Percentiles rank a stretch among this genome's conserved stretches.
These are phyloP conservation scores for Cryptoleucopteryx plumbea DNA, from an alignment of 2,113 vertebrate genomes.

Conservation along the genomic window DNA sequence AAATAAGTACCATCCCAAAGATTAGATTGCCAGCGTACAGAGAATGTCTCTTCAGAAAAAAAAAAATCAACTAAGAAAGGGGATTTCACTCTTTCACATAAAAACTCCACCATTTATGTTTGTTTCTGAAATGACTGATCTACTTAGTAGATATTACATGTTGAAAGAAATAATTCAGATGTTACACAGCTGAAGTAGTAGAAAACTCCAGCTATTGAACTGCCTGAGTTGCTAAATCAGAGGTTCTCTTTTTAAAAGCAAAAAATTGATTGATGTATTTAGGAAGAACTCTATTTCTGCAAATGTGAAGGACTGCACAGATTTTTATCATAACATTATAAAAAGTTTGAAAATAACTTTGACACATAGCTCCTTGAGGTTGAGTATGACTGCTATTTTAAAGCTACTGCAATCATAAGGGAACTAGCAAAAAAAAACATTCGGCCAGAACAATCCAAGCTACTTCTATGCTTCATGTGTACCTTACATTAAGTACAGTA, in stretches of 20 bases:
- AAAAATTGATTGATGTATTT: not conserved
- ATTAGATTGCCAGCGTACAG: conserved; percentile 1
- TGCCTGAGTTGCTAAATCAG: not conserved
- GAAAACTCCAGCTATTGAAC: conserved; percentile 27
- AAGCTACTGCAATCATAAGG: not conserved
- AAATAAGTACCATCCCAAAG: conserved; percentile 10
- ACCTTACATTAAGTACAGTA: not conserved
- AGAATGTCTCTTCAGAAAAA: not conserved
- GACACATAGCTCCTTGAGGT: not conserved
- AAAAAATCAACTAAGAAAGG: conserved; percentile 2
- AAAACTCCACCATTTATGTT: not conserved
- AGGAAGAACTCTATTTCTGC: not conserved
- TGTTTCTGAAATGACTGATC: conserved; percentile 16
- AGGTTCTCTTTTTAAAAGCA: not conserved
- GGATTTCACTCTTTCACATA: conserved; percentile 2
- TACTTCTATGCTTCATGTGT: not conserved
- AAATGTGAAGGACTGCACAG: not conserved
- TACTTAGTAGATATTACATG: conserved; percentile 19
- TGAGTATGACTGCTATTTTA: not conserved
- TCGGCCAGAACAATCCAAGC: not conserved
- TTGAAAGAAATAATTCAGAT: conserved; percentile 34
- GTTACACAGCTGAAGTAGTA: not conserved
- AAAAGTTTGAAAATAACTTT: conserved; percentile 20
- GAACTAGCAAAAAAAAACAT: not conserved
- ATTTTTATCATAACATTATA: not conserved